Conservation (phyloP, 1,140 invertebrate genomes). For the Acromyrmex heyeri region DNA sequence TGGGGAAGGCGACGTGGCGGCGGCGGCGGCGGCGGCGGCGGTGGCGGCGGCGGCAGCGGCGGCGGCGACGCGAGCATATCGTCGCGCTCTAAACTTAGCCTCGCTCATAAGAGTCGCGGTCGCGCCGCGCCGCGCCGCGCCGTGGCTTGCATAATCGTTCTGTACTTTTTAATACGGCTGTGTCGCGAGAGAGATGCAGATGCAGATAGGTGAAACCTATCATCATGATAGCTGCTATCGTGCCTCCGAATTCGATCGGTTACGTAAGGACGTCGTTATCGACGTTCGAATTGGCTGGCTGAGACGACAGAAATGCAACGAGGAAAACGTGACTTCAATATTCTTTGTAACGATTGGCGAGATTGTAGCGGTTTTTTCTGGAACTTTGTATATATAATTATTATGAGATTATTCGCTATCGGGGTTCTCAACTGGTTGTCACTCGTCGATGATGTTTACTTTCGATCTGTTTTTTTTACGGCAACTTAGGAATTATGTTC, state of each 20-base stretch:
- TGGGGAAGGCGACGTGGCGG: constrained; percentile 46
- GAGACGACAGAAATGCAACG: background rate
- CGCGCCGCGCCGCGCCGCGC: constrained; percentile 39
- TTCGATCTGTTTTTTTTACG: background rate
- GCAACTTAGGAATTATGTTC: background rate
- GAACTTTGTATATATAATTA: background rate
- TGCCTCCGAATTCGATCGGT: constrained; percentile 44
- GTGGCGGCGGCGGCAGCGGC: constrained; percentile 1
- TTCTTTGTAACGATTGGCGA: background rate
- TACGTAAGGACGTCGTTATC: constrained; percentile 46
- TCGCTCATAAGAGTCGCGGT: constrained; percentile 72
- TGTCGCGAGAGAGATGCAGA: constrained; percentile 27
- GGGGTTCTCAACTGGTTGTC: background rate
- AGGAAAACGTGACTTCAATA: background rate
- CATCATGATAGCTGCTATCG: constrained; percentile 46
- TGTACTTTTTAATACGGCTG: constrained; percentile 70
- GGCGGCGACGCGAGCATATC: constrained; percentile 37
- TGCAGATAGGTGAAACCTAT: constrained; percentile 61
- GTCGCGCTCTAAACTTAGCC: constrained; percentile 20
- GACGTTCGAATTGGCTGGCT: background rate
- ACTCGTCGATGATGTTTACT: background rate
- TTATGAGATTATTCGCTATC: background rate
- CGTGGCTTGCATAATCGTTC: constrained; percentile 81
- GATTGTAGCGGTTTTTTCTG: background rate
- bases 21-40: constrained; percentile 11